These are phyloP conservation scores for Tethea ocularis DNA, from an alignment of 2,888 invertebrate genomes.

Conservation along the genomic window DNA sequence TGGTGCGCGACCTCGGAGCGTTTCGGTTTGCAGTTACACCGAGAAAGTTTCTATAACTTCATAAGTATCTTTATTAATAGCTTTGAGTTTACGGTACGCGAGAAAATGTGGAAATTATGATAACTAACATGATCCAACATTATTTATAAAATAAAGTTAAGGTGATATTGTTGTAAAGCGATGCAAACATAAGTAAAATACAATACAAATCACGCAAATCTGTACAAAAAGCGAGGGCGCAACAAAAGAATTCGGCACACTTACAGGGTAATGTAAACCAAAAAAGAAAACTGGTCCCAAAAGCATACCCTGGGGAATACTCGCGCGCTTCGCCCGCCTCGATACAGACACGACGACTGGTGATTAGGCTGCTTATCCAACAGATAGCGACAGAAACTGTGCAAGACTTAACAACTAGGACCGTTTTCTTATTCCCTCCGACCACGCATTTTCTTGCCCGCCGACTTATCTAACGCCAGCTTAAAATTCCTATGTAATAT, in stretches of 20 bases:
- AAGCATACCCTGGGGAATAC: constrained; percentile 79
- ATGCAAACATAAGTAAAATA: constrained; percentile 53
- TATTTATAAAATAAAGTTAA: not conserved
- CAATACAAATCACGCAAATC: constrained; percentile 71
- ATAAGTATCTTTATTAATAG: constrained; percentile 78
- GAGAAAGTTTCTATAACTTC: constrained; percentile 76
- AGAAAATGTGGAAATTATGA: constrained; percentile 30
- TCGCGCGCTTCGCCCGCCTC: constrained; percentile 73
- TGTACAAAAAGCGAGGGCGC: constrained; percentile 70
- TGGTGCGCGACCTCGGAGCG: constrained; percentile 74
- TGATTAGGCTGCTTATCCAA: constrained; percentile 83
- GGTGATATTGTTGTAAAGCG: constrained; percentile 31
- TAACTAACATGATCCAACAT: not conserved
- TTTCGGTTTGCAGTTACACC: constrained; percentile 61
- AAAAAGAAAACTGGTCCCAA: constrained; percentile 83
- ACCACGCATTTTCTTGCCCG: constrained; percentile 78
- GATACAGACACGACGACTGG: constrained; percentile 83
- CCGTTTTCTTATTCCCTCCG: constrained; percentile 81
- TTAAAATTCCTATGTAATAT: constrained; percentile 77
- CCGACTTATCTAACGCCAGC: constrained; percentile 78
- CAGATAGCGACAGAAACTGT: constrained; percentile 83
- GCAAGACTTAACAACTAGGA: constrained; percentile 84
- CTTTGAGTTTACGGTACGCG: constrained; percentile 59
- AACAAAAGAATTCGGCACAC: constrained; percentile 82
- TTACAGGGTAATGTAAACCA: constrained; percentile 82